Evolutionary conservation across 2,797 vertebrate species (phyloP), one percentile per base, ranked within the genome.

Genomic region (Arctocebus calabarensis): DNA sequence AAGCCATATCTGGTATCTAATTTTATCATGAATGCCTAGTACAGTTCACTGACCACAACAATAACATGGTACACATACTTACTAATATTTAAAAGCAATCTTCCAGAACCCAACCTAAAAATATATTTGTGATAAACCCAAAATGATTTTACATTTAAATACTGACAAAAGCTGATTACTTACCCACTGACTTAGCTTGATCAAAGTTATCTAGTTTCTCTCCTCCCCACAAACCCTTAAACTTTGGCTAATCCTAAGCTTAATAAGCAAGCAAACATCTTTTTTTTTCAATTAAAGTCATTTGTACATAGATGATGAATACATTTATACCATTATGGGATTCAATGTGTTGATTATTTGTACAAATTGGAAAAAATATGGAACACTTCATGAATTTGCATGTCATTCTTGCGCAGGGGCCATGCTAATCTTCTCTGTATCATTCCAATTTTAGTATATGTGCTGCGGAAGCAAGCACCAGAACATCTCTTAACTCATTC

Each of bases 81-180:
- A 93, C 55, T 93, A 91, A 57, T 91, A 94, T 91, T 88, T 91
- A 93, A 95, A 86, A 74, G 23, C 43, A 84, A 90, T 55, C 66
- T 86, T 92, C n/a, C 64, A 71, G 48, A 90, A 95, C 25, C 19
- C 92, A 25, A 62, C 78, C 57, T 79, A 87, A 95, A 86, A 93
- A 78, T 66, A 12, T 55, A 37, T 48, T 23, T 92, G 7, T 25
- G 55, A 96, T 62, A 83, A 94, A 71, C 7, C 55, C 23, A 83
- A 91, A 92, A 84, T 7, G 43, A 82, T 34, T 92, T 89, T 88
- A 79, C 48, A 74, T 20, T 68, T 94, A 74, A 79, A 34, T 68
- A 73, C 57, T 61, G 32, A 40, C 1, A 62, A 75, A 77, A 68
- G 48, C 40, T 43, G 62, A 81, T 32, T 62, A 52, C 25, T 66